A percentile compares a stretch with the other conserved stretches of the same genome.
These are phyloP conservation scores for Malurus cyaneus DNA, from an alignment of 2,113 vertebrate genomes.

Conservation along the genomic window DNA sequence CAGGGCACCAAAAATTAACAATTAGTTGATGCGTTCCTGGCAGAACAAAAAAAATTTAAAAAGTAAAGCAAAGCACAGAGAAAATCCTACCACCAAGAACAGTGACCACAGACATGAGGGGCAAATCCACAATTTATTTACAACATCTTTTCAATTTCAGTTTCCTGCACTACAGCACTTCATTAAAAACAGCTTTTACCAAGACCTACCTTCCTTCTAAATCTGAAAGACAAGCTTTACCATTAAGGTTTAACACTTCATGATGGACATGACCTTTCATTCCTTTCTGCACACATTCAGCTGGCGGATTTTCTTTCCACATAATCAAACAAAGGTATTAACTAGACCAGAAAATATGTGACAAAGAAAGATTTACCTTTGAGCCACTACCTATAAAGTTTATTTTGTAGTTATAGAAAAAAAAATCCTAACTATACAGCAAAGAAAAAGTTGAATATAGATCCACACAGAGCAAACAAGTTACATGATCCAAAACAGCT, in stretches of 20 bases:
- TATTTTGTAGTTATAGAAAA: background rate
- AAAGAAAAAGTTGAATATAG: background rate
- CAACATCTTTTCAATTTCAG: background rate
- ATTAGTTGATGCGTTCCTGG: background rate
- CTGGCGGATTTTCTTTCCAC: background rate
- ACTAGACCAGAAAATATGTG: background rate
- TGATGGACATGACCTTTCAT: background rate
- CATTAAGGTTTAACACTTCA: background rate
- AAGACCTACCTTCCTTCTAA: background rate
- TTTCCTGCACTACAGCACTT: background rate
- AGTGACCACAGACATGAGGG: background rate
- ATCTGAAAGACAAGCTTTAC: background rate
- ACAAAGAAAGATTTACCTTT: background rate
- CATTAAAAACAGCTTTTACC: conserved; percentile 24
- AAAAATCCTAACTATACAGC: background rate
- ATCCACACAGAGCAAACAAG: background rate
- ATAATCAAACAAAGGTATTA: background rate
- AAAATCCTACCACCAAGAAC: background rate
- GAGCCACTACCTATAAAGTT: background rate
- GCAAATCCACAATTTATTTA: background rate
- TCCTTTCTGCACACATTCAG: background rate
- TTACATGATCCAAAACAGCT: background rate
- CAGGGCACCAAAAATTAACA: background rate
- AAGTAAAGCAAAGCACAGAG: background rate
- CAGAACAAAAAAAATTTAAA: background rate